A percentile compares a stretch with the other conserved stretches of the same genome.
Evolutionary conservation across 2,113 vertebrate species (phyloP).

Genomic region (Gambusia affinis): DNA sequence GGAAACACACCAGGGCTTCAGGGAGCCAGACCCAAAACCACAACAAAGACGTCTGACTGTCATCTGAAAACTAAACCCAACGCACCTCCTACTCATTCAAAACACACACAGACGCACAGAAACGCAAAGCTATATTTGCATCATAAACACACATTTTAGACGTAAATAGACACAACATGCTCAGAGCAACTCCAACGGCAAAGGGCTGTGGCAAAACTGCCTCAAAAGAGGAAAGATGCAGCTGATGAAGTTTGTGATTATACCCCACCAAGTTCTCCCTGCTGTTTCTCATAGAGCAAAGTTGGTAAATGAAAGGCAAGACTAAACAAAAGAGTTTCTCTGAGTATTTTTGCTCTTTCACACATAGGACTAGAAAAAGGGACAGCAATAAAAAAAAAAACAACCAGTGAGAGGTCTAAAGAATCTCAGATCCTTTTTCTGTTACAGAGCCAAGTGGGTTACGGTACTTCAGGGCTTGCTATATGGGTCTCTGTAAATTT

Average conservation of each 20-base stretch:
- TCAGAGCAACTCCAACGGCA: constrained; percentile 1
- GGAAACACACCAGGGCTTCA: constrained; percentile 34
- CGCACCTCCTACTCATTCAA: constrained; percentile 40
- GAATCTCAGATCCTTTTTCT: too few species aligned
- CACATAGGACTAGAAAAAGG: background rate
- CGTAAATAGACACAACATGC: constrained; percentile 47
- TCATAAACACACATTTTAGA: constrained; percentile 32
- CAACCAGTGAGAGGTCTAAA: too few species aligned
- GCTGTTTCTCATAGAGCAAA: constrained; percentile 14
- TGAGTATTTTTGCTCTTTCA: background rate
- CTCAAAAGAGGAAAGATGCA: constrained; percentile 18
- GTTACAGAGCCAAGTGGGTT: too few species aligned
- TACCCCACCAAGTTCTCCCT: constrained; percentile 18
- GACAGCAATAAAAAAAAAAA: too few species aligned
- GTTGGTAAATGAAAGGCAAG: constrained; percentile 2
- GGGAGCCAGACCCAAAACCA: constrained; percentile 50
- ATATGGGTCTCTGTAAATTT: too few species aligned
- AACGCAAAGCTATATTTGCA: constrained; percentile 38
- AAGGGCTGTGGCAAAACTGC: constrained; percentile 10
- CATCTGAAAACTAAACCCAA: constrained; percentile 60
- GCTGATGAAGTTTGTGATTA: constrained; percentile 41
- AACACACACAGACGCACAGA: constrained; percentile 19
- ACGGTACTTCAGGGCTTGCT: too few species aligned
- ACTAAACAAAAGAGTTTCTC: background rate
- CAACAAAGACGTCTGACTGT: constrained; percentile 67